Evolutionary conservation across 2,888 invertebrate species (phyloP), one percentile per base, ranked within the genome.

Genomic region (Fissipunctia ypsillon): DNA sequence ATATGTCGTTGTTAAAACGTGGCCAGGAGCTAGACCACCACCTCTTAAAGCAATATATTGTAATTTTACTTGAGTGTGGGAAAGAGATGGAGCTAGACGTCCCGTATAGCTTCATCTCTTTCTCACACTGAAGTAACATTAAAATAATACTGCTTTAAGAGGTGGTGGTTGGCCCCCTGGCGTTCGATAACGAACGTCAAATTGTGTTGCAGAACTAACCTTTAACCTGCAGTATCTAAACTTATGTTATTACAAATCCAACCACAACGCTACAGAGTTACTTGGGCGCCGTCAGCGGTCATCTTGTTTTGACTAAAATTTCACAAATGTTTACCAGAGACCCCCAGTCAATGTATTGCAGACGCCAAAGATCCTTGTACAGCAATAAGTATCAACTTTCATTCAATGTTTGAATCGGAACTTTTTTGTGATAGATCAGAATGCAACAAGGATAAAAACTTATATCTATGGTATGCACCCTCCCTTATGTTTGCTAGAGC

Each of bases 401-500:
- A 68, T 63, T 35, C 10, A 52, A 71, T 12, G 19, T 31, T 54
- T 54, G 22, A 54, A 72, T 35, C 16, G 10, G 7, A 43, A 22
- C 0, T 35, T 45, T 22, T 22, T 5, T 22, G 22, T 22, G 10
- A n/a, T 12, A 31, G 9, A 54, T 41, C 14, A 43, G 19, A 6
- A 25, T 35, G 22, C 54, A 72, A n/a, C n/a, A n/a, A n/a, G n/a
- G n/a, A n/a, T n/a, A n/a, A n/a, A n/a, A n/a, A n/a, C n/a, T n/a
- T n/a, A n/a, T n/a, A n/a, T n/a, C n/a, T n/a, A n/a, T n/a, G n/a
- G n/a, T n/a, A n/a, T n/a, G n/a, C n/a, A n/a, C n/a, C n/a, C n/a
- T n/a, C 16, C 52, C 76, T 64, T 73, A 63, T 28, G 52, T 76
- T 63, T 45, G 7, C 35, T 6, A 19, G n/a, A 28, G 65, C 25